phyloP scores from a whole-genome alignment of 2,797 vertebrate genomes.

The Kryptolebias ocellatus region DNA sequence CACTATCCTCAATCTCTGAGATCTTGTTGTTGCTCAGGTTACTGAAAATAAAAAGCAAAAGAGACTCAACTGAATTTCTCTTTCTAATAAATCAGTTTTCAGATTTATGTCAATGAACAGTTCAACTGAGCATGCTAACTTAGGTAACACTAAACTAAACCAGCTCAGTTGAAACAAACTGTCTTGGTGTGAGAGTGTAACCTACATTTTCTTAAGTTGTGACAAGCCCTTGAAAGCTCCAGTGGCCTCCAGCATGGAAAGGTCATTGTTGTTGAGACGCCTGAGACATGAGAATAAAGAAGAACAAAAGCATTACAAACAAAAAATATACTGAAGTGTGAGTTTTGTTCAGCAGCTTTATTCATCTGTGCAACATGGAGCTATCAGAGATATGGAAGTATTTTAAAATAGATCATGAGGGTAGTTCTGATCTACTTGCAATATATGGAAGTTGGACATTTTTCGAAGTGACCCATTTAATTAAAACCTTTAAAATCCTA shows the following conservation, averaged over 20 bases:
- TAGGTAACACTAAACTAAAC: neutral
- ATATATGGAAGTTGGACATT: no score
- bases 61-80: neutral
- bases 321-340: neutral
- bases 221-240: slow-evolving; percentile 92
- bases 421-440: no score
- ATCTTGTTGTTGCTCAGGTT: slow-evolving; percentile 99
- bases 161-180: no score
- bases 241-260: slow-evolving; percentile 91
- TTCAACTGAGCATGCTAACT: neutral
- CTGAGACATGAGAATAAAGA: slow-evolving; percentile 65
- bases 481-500: no score
- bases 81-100: neutral
- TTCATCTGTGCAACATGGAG: no score
- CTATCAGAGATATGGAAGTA: no score
- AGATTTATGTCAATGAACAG: neutral
- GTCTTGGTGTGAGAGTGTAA: slow-evolving; percentile 16
- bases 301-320: slow-evolving; percentile 29
- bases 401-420: no score
- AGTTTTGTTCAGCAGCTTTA: neutral
- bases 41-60: slow-evolving; percentile 63
- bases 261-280: slow-evolving; percentile 96
- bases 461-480: no score
- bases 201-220: slow-evolving; percentile 96
- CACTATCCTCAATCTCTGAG: slow-evolving; percentile 91